These are phyloP conservation scores for Lithobates pipiens DNA, from an alignment of 2,797 vertebrate genomes.

Conservation along the genomic window DNA sequence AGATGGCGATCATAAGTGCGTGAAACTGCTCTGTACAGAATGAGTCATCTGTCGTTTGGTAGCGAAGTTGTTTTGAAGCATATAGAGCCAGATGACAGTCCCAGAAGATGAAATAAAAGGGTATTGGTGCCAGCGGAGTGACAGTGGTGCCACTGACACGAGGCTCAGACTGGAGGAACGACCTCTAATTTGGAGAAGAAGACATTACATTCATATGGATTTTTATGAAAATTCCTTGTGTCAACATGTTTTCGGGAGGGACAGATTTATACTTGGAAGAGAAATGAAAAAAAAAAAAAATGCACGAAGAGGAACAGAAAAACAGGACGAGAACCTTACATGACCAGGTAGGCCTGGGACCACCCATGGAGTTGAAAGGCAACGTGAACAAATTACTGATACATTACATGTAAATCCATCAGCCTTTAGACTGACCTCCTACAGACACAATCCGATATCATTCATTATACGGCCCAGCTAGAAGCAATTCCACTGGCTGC, in stretches of 20 bases:
- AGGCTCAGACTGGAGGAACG: background rate
- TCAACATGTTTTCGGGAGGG: constrained; percentile 27
- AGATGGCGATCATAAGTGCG: background rate
- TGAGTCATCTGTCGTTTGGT: constrained; percentile 8
- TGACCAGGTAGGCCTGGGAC: constrained; percentile 17
- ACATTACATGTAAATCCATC: background rate
- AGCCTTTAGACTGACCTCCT: background rate
- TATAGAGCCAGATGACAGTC: constrained; percentile 5
- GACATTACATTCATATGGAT: background rate
- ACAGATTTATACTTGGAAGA: constrained; percentile 25
- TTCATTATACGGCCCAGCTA: constrained; percentile 5
- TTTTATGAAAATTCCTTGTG: constrained; percentile 17
- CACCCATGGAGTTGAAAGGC: background rate
- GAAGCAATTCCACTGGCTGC: too few relatives aligned
- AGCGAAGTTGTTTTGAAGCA: constrained; percentile 19
- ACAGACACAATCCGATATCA: background rate
- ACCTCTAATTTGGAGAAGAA: background rate
- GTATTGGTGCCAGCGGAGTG: background rate
- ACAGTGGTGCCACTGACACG: constrained; percentile 10
- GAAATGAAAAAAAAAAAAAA: background rate
- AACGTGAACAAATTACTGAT: background rate
- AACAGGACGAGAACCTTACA: constrained; percentile 15
- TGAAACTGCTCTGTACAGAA: background rate
- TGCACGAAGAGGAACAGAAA: background rate
- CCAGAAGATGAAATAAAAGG: background rate